Percentiles rank a stretch among this genome's conserved stretches.
Conservation (phyloP, 2,888 invertebrate species). For the Agelastica alni region DNA sequence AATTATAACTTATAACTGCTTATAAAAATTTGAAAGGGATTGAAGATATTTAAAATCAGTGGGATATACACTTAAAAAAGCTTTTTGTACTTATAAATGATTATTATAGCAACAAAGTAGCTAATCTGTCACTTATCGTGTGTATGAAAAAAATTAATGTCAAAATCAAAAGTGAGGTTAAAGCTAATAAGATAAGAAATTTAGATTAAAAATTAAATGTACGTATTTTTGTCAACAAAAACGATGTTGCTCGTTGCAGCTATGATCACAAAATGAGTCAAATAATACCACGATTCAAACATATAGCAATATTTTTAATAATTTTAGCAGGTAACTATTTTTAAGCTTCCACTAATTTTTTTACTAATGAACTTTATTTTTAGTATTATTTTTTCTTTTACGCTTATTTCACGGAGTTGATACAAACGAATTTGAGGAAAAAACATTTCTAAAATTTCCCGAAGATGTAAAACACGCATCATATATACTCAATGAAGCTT, state of each 20-base stretch:
- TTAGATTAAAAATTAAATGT: not conserved
- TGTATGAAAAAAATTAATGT: too few species aligned
- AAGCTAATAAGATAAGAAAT: not conserved
- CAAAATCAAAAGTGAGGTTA: not conserved
- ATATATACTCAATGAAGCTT: slow-evolving; percentile 62
- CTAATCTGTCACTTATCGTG: too few species aligned
- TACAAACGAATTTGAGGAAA: slow-evolving; percentile 31
- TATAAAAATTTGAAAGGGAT: too few species aligned
- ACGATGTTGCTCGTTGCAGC: slow-evolving; percentile 13
- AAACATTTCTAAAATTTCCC: slow-evolving; percentile 38
- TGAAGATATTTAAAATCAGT: too few species aligned
- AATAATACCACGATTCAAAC: slow-evolving; percentile 31
- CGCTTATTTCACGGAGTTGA: slow-evolving; percentile 48
- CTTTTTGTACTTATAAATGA: too few species aligned
- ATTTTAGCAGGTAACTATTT: slow-evolving; percentile 28
- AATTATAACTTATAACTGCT: too few species aligned
- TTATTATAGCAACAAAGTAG: too few species aligned
- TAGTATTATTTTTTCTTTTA: slow-evolving; percentile 30
- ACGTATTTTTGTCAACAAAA: slow-evolving; percentile 1
- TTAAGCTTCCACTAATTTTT: not conserved
- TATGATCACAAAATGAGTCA: slow-evolving; percentile 30
- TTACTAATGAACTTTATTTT: slow-evolving; percentile 2
- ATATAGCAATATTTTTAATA: slow-evolving; percentile 25
- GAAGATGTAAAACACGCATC: slow-evolving; percentile 42
- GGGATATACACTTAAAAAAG: too few species aligned